A percentile compares a stretch with the other conserved stretches of the same genome.
phyloP scores from a whole-genome alignment of 2,113 vertebrate genomes.

The Agapornis roseicollis region DNA sequence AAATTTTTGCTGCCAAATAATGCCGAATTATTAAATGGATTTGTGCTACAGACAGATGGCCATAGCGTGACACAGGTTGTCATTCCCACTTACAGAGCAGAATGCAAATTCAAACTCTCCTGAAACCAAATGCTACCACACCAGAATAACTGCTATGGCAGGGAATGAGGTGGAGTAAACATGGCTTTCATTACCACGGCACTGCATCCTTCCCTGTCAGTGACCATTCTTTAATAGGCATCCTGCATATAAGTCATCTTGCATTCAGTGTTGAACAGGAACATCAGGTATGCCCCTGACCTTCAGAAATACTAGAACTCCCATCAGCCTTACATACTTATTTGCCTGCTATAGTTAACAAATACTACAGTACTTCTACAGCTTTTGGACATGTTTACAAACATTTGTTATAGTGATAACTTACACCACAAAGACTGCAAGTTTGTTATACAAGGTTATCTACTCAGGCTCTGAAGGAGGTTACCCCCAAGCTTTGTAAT shows the following conservation, averaged over 20 bases:
- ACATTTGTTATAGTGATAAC: not conserved
- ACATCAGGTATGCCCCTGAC: not conserved
- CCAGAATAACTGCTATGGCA: fast-evolving
- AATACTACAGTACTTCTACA: not conserved
- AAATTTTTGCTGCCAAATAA: not conserved
- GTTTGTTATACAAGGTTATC: not conserved
- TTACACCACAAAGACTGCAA: not conserved
- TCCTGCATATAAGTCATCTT: not conserved
- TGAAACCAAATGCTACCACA: not conserved
- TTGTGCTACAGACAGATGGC: slow-evolving; percentile 17
- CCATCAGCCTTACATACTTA: not conserved
- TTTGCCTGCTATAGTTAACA: not conserved
- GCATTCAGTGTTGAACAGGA: not conserved
- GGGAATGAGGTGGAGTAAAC: not conserved
- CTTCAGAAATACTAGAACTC: not conserved
- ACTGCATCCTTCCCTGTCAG: not conserved
- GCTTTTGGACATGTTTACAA: not conserved
- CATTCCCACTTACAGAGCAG: not conserved
- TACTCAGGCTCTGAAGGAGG: not conserved
- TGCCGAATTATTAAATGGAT: not conserved
- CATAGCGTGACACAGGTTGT: not conserved
- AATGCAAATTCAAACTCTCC: not conserved
- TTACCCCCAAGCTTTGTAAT: not conserved
- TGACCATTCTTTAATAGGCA: not conserved
- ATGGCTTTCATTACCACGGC: fast-evolving